Conservation (phyloP, 2,888 invertebrate species). For the Hoplodrina ambigua region DNA sequence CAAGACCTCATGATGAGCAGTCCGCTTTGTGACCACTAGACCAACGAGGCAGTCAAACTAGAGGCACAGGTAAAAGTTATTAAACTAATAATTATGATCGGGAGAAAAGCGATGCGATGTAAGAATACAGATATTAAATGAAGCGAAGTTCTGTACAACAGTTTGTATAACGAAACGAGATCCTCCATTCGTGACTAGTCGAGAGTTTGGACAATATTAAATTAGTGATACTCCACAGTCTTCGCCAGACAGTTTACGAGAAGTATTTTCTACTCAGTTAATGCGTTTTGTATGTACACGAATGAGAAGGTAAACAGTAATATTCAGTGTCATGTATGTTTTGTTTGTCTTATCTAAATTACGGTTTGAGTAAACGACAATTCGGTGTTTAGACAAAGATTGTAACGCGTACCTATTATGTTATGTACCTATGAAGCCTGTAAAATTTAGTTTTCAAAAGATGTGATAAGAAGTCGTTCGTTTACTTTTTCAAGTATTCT, state of each 20-base stretch:
- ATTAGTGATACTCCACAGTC: slow-evolving; percentile 70
- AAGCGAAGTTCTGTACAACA: slow-evolving; percentile 67
- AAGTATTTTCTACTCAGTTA: slow-evolving; percentile 49
- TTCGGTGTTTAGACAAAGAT: slow-evolving; percentile 39
- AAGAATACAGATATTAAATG: slow-evolving; percentile 56
- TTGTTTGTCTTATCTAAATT: slow-evolving; percentile 51
- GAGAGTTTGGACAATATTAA: slow-evolving; percentile 74
- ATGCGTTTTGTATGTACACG: slow-evolving; percentile 54
- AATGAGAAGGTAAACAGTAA: slow-evolving; percentile 55
- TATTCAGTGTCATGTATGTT: slow-evolving; percentile 29
- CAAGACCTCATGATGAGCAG: too few relatives aligned
- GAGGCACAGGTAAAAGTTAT: too few relatives aligned
- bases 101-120: slow-evolving; percentile 38
- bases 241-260: slow-evolving; percentile 56
- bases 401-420: slow-evolving; percentile 14
- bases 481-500: slow-evolving; percentile 5
- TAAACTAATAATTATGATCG: slow-evolving; percentile 41
- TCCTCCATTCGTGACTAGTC: slow-evolving; percentile 60
- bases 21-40: too few relatives aligned
- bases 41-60: too few relatives aligned
- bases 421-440: not conserved
- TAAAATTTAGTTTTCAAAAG: slow-evolving; percentile 21
- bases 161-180: slow-evolving; percentile 72
- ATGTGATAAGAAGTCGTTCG: slow-evolving; percentile 15
- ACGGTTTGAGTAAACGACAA: slow-evolving; percentile 28